phyloP scores from a whole-genome alignment of 2,888 invertebrate genomes.

The Thymelicus lineola region DNA sequence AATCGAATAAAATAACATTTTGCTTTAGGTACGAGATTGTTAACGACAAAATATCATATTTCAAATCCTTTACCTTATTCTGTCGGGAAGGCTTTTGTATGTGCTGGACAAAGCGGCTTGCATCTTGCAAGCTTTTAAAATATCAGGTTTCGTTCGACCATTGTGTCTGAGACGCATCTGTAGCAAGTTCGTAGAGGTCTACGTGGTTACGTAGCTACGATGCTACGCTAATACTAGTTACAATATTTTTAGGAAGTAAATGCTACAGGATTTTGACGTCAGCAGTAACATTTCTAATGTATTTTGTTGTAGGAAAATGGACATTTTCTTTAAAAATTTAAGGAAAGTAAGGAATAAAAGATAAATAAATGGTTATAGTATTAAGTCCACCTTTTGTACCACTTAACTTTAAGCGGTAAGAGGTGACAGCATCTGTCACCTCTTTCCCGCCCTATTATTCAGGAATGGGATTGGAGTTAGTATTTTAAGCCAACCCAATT shows the following conservation, averaged over 20 bases:
- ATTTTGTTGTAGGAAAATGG: neutral
- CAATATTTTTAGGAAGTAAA: neutral
- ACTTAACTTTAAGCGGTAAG: no score
- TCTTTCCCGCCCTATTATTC: no score
- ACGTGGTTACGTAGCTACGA: slow-evolving; percentile 19
- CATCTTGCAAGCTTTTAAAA: slow-evolving; percentile 37
- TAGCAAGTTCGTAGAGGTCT: slow-evolving; percentile 24
- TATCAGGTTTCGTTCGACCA: slow-evolving; percentile 34
- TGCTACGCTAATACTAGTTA: slow-evolving; percentile 15
- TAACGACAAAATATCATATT: slow-evolving; percentile 37
- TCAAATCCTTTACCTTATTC: slow-evolving; percentile 31
- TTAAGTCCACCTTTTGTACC: no score
- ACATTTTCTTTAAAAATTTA: neutral
- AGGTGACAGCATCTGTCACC: no score
- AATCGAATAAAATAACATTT: slow-evolving; percentile 23
- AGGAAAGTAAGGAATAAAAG: no score
- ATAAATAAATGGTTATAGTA: no score
- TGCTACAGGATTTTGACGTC: slow-evolving; percentile 22
- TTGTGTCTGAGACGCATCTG: slow-evolving; percentile 35
- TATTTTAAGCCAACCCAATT: no score
- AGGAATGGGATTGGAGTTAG: no score
- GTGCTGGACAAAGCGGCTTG: slow-evolving; percentile 32
- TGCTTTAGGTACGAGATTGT: slow-evolving; percentile 22
- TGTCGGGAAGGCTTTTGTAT: slow-evolving; percentile 26
- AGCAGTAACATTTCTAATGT: slow-evolving; percentile 11